A percentile compares a stretch with the other conserved stretches of the same genome.
Evolutionary conservation across 2,113 vertebrate species (phyloP).

Genomic region (Atrichornis clamosus): DNA sequence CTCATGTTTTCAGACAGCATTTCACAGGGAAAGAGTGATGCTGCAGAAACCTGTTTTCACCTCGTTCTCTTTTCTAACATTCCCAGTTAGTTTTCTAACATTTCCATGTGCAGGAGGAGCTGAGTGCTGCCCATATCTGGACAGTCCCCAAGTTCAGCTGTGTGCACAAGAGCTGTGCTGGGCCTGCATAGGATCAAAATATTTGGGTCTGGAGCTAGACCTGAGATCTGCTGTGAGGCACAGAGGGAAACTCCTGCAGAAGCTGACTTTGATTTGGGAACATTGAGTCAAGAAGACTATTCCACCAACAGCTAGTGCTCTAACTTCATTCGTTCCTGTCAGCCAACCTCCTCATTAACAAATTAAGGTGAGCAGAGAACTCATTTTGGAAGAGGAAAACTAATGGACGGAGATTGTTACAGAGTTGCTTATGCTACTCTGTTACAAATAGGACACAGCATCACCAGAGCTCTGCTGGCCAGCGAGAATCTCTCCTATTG

Average conservation of each 20-base stretch:
- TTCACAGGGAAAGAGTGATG: background rate
- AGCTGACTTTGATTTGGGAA: background rate
- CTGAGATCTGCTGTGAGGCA: background rate
- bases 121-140: background rate
- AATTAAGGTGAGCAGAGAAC: background rate
- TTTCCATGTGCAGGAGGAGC: background rate
- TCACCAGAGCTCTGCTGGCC: background rate
- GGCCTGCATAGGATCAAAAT: background rate
- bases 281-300: background rate
- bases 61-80: background rate
- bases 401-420: background rate
- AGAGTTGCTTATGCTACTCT: background rate
- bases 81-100: background rate
- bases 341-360: background rate
- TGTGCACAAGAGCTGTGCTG: background rate
- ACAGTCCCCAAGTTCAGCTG: background rate
- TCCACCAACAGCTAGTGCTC: background rate
- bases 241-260: background rate
- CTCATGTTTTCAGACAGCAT: background rate
- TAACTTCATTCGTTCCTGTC: background rate
- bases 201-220: background rate
- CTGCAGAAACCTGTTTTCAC: background rate
- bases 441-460: background rate
- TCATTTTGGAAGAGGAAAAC: background rate
- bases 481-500: rapidly evolving